Conservation (phyloP, 2,113 vertebrate species). For the Cebus imitator region DNA sequence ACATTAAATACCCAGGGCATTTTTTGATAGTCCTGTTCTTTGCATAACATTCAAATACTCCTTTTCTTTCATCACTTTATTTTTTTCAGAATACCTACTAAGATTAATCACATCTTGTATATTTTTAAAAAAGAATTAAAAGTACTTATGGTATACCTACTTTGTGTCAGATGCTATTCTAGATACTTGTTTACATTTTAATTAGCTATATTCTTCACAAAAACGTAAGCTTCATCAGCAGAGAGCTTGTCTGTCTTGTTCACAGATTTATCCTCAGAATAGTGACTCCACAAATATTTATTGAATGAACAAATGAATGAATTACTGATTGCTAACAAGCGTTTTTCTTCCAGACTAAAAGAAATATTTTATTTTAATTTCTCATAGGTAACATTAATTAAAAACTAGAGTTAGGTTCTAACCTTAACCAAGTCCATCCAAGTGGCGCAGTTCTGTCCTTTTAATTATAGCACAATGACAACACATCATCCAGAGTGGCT, state of each 20-base stretch:
- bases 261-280: not conserved
- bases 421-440: not conserved
- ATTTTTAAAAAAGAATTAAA: not conserved
- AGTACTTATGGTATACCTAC: not conserved
- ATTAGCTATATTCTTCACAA: not conserved
- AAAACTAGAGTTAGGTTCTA: not conserved
- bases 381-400: not conserved
- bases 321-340: not conserved
- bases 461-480: not conserved
- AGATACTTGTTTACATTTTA: not conserved
- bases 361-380: conserved; percentile 10
- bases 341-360: not conserved
- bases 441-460: not conserved
- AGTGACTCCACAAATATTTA: not conserved
- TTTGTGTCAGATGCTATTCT: not conserved
- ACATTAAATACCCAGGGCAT: not conserved
- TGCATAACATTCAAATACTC: not conserved
- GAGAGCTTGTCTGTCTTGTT: not conserved
- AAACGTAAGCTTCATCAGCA: not conserved
- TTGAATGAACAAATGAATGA: not conserved
- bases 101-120: not conserved
- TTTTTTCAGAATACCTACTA: not conserved
- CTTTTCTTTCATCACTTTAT: not conserved
- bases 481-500: not conserved
- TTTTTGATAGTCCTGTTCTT: not conserved